These are phyloP conservation scores for Proterorhinus semilunaris DNA, from an alignment of 2,113 vertebrate species.

Conservation along the genomic window DNA sequence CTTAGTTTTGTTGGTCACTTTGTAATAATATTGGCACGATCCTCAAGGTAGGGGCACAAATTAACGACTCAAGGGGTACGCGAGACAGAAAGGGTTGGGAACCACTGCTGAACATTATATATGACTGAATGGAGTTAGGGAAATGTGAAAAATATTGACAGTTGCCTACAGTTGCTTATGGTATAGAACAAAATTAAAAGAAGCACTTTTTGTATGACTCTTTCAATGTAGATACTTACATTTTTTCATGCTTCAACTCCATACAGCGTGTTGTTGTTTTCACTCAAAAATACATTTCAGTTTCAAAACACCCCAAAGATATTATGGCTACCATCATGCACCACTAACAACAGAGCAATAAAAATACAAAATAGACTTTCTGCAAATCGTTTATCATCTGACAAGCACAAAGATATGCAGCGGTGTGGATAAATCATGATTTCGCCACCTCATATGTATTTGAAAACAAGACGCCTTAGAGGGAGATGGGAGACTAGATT, in stretches of 20 bases:
- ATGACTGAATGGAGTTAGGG: too few species aligned
- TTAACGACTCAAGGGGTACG: too few species aligned
- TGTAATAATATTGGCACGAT: too few species aligned
- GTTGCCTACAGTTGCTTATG: too few species aligned
- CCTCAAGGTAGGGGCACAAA: too few species aligned
- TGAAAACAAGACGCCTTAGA: constrained; percentile 1
- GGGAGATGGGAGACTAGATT: background rate
- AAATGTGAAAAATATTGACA: too few species aligned
- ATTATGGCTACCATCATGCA: constrained; percentile 20
- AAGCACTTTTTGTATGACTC: background rate
- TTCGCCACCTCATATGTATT: background rate
- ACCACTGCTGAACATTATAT: too few species aligned
- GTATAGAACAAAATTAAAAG: too few species aligned
- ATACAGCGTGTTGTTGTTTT: constrained; percentile 10
- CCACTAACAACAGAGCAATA: constrained; percentile 13
- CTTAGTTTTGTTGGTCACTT: too few species aligned
- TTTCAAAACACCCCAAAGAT: constrained; percentile 35
- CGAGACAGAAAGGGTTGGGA: too few species aligned
- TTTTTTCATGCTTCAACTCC: constrained; percentile 20
- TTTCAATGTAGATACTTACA: background rate
- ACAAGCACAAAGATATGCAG: constrained; percentile 9
- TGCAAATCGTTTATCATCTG: background rate
- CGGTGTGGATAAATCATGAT: constrained; percentile 20
- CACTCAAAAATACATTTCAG: background rate
- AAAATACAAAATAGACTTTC: constrained; percentile 17